These are phyloP conservation scores for Sceloporus undulatus DNA, from an alignment of 2,113 vertebrate genomes.

Conservation along the genomic window DNA sequence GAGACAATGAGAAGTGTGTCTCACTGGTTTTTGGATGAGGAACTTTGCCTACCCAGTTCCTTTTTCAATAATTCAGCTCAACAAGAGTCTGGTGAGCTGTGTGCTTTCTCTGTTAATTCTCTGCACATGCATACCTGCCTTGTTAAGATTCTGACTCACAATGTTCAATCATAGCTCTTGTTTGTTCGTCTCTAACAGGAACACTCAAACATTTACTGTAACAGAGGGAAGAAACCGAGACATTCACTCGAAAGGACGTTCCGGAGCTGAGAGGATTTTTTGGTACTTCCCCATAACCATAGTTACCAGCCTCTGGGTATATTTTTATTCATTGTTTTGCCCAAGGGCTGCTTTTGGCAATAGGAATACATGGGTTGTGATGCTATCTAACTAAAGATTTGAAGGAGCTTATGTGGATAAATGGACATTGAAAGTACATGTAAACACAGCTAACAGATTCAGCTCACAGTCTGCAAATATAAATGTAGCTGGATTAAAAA, in stretches of 20 bases:
- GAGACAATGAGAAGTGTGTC: constrained; percentile 15
- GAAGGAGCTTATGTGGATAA: constrained; percentile 24
- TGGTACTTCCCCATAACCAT: constrained; percentile 27
- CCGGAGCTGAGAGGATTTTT: constrained; percentile 36
- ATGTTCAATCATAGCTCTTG: constrained; percentile 52
- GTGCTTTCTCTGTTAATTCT: constrained; percentile 52
- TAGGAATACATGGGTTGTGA: constrained; percentile 12
- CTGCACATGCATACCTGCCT: constrained; percentile 35
- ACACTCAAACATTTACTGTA: constrained; percentile 64
- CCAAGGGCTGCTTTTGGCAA: constrained; percentile 11
- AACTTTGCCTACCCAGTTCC: constrained; percentile 43
- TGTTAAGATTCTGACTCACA: constrained; percentile 61
- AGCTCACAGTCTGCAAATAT: neutral
- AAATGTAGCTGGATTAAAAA: neutral
- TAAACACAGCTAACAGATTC: constrained; percentile 6
- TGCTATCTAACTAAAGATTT: neutral
- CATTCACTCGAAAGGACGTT: constrained; percentile 25
- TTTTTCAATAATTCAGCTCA: constrained; percentile 30
- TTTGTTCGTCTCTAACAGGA: constrained; percentile 57
- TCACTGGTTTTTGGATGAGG: neutral
- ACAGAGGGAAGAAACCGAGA: constrained; percentile 59
- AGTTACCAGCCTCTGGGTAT: constrained; percentile 39
- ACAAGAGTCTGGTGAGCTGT: neutral
- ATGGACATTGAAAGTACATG: neutral
- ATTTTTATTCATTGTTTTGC: constrained; percentile 40